phyloP scores from a whole-genome alignment of 2,113 vertebrate species.

The Butorides virescens region DNA sequence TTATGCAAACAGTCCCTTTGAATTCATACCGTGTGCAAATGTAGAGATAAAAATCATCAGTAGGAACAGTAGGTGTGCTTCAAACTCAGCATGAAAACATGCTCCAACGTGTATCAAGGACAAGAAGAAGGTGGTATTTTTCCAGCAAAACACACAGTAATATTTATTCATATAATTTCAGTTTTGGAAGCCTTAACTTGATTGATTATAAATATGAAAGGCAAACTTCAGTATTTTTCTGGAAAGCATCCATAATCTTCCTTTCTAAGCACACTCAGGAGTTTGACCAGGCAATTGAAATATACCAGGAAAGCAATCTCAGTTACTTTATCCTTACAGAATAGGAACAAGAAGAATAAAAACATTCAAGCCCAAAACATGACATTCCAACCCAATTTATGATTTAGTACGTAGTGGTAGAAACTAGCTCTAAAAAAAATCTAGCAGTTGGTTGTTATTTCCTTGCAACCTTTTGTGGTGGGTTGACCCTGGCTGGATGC shows the following conservation, averaged over 20 bases:
- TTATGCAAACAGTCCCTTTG: neutral
- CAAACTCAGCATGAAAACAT: neutral
- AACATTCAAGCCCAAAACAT: neutral
- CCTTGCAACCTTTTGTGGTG: neutral
- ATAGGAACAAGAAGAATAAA: neutral
- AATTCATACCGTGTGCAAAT: neutral
- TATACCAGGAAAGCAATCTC: neutral
- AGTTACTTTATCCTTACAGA: neutral
- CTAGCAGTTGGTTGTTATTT: neutral
- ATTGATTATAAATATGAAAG: neutral
- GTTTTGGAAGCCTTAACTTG: neutral
- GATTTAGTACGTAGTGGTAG: neutral
- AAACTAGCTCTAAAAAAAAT: neutral
- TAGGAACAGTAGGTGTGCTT: neutral
- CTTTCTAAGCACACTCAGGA: neutral
- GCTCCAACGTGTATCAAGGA: neutral
- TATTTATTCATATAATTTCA: neutral
- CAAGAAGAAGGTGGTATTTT: neutral
- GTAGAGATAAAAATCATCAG: neutral
- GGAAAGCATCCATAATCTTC: neutral
- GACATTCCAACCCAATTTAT: neutral
- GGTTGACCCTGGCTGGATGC: too few relatives aligned
- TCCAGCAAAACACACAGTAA: neutral
- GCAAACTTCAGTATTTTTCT: neutral
- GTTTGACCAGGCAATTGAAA: neutral